A percentile compares a stretch with the other conserved stretches of the same genome.
Evolutionary conservation across 2,797 vertebrate species (phyloP).

Genomic region (Arremon aurantiirostris): DNA sequence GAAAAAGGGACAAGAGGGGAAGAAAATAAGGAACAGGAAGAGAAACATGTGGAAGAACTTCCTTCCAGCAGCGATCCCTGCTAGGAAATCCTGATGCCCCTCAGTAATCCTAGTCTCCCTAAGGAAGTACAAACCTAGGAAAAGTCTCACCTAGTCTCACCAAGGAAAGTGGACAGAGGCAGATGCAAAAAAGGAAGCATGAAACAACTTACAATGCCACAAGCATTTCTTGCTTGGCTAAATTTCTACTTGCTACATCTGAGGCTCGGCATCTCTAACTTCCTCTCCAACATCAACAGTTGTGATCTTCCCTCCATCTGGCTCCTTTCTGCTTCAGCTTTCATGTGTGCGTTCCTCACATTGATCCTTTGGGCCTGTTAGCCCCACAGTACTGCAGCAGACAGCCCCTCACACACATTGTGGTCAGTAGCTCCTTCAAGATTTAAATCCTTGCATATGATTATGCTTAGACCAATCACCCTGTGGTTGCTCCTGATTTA

Average conservation of each 20-base stretch:
- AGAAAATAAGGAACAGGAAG: neutral
- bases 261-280: fast-evolving
- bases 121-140: neutral
- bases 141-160: neutral
- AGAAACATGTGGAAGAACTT: neutral
- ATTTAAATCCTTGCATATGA: neutral
- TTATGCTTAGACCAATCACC: neutral
- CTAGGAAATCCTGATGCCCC: neutral
- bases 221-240: neutral
- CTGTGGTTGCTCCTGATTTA: neutral
- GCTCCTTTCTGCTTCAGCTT: neutral
- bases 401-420: neutral
- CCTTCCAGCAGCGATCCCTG: fast-evolving
- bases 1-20: neutral
- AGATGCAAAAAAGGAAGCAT: neutral
- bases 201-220: neutral
- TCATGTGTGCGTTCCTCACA: neutral
- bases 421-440: neutral
- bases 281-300: fast-evolving
- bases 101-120: neutral
- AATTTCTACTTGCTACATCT: neutral
- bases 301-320: neutral
- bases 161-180: neutral
- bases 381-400: neutral
- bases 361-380: neutral